Evolutionary conservation across 2,797 vertebrate species (phyloP), one percentile per base, ranked within the genome.

Genomic region (Oreonectes daqikongensis): DNA sequence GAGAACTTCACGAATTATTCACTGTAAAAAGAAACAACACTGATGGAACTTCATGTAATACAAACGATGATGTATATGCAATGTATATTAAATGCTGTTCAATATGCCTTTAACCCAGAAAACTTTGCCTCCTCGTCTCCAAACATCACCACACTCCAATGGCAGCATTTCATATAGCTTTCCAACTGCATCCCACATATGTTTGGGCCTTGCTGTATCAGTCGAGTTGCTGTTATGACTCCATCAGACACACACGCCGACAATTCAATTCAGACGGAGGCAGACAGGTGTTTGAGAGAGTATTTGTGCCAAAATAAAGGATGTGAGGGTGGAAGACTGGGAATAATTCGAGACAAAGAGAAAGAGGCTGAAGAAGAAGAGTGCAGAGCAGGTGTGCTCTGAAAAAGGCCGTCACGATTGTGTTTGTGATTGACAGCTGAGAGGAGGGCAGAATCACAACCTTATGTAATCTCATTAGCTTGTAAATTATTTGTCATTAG

Each of bases 221-320:
- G 14, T 57, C 2, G 14, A 57, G 12, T 6, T 17, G 14, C 28
- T 63, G 46, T 52, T 32, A 63, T 3, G n/a, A 50, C 42, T 38
- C 48, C 59, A 50, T 50, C 59, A 72, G 28, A 50, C 38, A 59
- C 38, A 24, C 57, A 63, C n/a, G n/a, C 14, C 15, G 3, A 52
- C 5, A 0, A 10, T 26, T 64, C 48, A 8, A 14, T 35, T 63
- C 28, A 17, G 57, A 61, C 5, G 3, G 40, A 61, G 69, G 9
- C 20, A 48, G 24, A 9, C 26, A 42, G 32, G 48, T 44, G 44
- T 35, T 73, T n/a, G 46, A 55, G 42, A 46, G 48, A 67, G 42
- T 57, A 4, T 75, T 75, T 75, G 64, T 52, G 46, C 73, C 72
- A 75, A 80, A 70, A 60, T 64, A 24, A 69, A 65, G 40, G 17